Evolutionary conservation across 2,888 invertebrate genomes (phyloP).

Genomic region (Malthinus flaveolus): DNA sequence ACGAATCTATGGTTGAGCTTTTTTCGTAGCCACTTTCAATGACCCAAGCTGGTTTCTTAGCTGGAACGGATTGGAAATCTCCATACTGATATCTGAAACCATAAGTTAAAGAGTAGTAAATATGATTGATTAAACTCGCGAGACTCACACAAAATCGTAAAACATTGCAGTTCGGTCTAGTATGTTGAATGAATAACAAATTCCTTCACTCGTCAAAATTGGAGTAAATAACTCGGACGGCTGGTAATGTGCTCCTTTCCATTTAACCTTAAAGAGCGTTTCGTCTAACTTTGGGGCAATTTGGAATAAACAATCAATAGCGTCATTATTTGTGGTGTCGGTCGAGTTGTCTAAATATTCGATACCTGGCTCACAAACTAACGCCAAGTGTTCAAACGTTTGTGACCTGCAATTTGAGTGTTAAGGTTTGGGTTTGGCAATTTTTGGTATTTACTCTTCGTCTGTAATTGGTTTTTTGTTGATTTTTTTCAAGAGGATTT

Average conservation of each 20-base stretch:
- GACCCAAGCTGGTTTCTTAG: slow-evolving; percentile 56
- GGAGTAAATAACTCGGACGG: slow-evolving; percentile 1
- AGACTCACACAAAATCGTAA: slow-evolving; percentile 14
- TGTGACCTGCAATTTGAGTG: not conserved
- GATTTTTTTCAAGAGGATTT: not conserved
- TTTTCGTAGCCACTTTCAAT: slow-evolving; percentile 64
- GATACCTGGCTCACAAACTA: not conserved
- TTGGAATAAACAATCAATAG: not conserved
- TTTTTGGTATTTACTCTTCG: not conserved
- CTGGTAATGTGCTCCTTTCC: not conserved
- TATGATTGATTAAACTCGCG: too few relatives aligned
- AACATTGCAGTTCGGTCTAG: slow-evolving; percentile 14
- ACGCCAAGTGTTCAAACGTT: not conserved
- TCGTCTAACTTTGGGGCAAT: not conserved
- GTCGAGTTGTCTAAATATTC: not conserved
- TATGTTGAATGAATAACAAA: slow-evolving; percentile 22
- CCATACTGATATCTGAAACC: slow-evolving; percentile 57
- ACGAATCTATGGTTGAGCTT: slow-evolving; percentile 59
- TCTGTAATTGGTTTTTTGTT: not conserved
- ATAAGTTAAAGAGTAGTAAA: too few relatives aligned
- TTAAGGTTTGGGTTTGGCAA: not conserved
- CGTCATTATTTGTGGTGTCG: too few relatives aligned
- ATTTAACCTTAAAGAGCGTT: not conserved
- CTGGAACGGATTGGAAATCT: slow-evolving; percentile 63
- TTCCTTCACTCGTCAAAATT: slow-evolving; percentile 17